Percentiles rank a stretch among this genome's conserved stretches.
These are phyloP conservation scores for Grus americana DNA, from an alignment of 2,113 vertebrate genomes.

Conservation along the genomic window DNA sequence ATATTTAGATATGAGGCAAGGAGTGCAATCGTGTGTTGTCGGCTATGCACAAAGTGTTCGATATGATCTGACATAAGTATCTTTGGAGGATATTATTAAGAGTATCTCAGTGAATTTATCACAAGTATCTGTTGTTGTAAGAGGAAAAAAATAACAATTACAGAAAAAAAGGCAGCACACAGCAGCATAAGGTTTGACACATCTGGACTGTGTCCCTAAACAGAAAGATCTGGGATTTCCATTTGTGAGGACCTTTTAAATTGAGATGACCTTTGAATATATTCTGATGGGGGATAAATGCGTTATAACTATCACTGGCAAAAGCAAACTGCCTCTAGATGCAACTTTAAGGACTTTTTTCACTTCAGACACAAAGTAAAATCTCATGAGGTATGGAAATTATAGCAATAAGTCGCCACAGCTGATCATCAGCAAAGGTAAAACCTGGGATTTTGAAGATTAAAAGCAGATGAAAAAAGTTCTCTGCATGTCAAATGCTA, in stretches of 20 bases:
- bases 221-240: not conserved
- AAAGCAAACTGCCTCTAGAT: not conserved
- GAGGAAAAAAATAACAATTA: not conserved
- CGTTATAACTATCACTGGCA: not conserved
- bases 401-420: not conserved
- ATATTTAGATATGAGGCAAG: not conserved
- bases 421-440: not conserved
- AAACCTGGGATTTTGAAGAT: not conserved
- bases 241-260: not conserved
- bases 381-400: not conserved
- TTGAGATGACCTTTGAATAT: not conserved
- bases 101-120: not conserved
- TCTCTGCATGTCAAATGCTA: not conserved
- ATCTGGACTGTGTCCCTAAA: fast-evolving
- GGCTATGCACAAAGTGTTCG: not conserved
- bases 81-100: not conserved
- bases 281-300: not conserved
- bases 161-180: not conserved
- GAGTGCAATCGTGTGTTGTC: not conserved
- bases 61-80: not conserved
- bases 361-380: not conserved
- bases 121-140: not conserved
- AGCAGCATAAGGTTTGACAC: not conserved
- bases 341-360: not conserved
- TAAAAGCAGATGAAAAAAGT: not conserved